phyloP scores from a whole-genome alignment of 1,140 invertebrate species.

The Hydropsyche tenuis region DNA sequence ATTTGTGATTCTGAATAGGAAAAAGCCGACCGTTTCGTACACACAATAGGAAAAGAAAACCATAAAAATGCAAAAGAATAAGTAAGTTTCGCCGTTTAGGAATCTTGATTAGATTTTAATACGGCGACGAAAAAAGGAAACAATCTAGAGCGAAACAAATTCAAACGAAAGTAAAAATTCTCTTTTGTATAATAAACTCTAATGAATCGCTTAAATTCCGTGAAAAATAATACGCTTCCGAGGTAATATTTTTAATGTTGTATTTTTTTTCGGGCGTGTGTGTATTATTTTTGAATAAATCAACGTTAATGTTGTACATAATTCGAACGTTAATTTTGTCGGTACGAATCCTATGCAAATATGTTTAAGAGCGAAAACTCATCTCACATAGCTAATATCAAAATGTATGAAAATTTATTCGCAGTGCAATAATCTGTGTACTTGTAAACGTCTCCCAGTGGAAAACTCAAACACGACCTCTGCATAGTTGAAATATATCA shows the following conservation, averaged over 20 bases:
- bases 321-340: background rate
- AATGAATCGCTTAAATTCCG: too few species aligned
- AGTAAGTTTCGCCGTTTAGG: background rate
- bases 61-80: background rate
- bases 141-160: too few species aligned
- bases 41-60: too few species aligned
- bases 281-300: background rate
- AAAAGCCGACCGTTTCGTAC: too few species aligned
- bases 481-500: too few species aligned
- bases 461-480: slow-evolving; percentile 5
- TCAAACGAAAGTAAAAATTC: too few species aligned
- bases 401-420: slow-evolving; percentile 24
- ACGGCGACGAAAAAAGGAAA: background rate
- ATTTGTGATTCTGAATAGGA: too few species aligned
- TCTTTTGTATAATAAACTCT: too few species aligned
- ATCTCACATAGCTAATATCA: background rate
- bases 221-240: too few species aligned
- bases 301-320: background rate
- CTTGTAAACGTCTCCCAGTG: background rate
- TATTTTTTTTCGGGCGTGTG: too few species aligned
- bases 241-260: too few species aligned
- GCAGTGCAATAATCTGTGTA: slow-evolving; percentile 16
- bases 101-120: slow-evolving; percentile 14
- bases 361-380: slow-evolving; percentile 11
- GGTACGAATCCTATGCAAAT: background rate